phyloP scores from a whole-genome alignment of 2,113 vertebrate genomes.

The Corythaeola cristata region DNA sequence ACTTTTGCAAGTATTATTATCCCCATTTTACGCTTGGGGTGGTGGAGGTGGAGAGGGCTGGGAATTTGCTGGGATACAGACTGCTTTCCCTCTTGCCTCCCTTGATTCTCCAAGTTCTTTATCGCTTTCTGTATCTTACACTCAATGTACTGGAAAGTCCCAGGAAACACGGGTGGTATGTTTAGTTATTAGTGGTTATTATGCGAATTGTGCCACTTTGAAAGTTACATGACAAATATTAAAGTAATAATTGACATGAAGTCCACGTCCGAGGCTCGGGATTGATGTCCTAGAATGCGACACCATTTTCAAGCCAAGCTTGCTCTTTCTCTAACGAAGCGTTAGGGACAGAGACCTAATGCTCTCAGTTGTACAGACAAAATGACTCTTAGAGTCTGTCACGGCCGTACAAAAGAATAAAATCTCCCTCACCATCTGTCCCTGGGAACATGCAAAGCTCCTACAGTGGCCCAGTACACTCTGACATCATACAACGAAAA shows the following conservation, averaged over 20 bases:
- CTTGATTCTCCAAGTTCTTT: neutral
- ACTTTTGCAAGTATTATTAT: conserved; percentile 12
- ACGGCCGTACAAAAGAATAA: neutral
- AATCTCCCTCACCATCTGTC: neutral
- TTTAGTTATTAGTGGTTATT: neutral
- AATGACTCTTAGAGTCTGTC: neutral
- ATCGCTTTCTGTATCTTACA: neutral
- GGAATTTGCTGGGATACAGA: neutral
- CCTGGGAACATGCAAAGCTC: neutral
- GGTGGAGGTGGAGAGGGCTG: neutral
- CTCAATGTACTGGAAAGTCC: neutral
- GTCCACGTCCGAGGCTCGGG: neutral
- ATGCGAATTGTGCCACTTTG: neutral
- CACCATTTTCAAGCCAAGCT: neutral
- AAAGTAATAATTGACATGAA: neutral
- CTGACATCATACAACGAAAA: neutral
- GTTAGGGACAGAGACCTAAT: neutral
- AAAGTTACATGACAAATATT: neutral
- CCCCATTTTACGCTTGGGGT: neutral
- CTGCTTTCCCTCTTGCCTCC: neutral
- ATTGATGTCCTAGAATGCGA: neutral
- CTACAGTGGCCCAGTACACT: neutral
- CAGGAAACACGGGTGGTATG: fast-evolving
- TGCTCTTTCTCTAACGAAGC: neutral
- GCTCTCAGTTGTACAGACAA: neutral